Conservation (phyloP, 1,140 invertebrate genomes). For the Leucophenga varia region DNA sequence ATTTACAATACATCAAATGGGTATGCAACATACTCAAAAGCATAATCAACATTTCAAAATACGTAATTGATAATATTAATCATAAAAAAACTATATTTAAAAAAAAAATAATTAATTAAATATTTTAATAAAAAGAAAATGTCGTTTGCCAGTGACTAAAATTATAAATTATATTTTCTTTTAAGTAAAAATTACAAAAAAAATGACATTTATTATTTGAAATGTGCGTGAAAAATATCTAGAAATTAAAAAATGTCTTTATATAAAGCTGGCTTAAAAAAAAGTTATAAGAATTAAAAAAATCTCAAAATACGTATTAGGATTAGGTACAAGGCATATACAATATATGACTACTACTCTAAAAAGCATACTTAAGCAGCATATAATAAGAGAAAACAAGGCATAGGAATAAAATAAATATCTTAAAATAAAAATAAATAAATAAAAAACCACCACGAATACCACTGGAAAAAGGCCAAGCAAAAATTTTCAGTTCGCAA, state of each 20-base stretch:
- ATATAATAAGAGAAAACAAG: too few species aligned
- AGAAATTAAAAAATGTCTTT: too few species aligned
- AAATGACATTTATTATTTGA: constrained; percentile 1
- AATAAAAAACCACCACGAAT: too few species aligned
- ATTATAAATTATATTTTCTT: constrained; percentile 27
- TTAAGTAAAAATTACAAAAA: constrained; percentile 21
- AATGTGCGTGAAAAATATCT: not conserved
- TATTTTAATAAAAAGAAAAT: constrained; percentile 22
- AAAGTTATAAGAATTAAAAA: not conserved
- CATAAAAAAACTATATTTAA: constrained; percentile 20
- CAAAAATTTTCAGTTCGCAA: too few species aligned
- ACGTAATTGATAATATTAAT: constrained; percentile 40
- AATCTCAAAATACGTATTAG: constrained; percentile 45
- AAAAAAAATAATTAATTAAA: constrained; percentile 10
- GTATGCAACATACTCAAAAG: constrained; percentile 51
- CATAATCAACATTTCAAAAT: constrained; percentile 53
- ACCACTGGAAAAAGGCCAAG: too few species aligned
- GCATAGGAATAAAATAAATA: too few species aligned
- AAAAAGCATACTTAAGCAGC: too few species aligned
- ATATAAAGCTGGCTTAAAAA: not conserved
- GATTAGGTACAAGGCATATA: constrained; percentile 46
- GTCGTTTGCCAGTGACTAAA: constrained; percentile 48
- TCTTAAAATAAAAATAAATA: too few species aligned
- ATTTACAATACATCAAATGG: constrained; percentile 39
- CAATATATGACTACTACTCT: too few species aligned